Conservation (phyloP, 2,888 invertebrate genomes). For the Aphodius sticticus region DNA sequence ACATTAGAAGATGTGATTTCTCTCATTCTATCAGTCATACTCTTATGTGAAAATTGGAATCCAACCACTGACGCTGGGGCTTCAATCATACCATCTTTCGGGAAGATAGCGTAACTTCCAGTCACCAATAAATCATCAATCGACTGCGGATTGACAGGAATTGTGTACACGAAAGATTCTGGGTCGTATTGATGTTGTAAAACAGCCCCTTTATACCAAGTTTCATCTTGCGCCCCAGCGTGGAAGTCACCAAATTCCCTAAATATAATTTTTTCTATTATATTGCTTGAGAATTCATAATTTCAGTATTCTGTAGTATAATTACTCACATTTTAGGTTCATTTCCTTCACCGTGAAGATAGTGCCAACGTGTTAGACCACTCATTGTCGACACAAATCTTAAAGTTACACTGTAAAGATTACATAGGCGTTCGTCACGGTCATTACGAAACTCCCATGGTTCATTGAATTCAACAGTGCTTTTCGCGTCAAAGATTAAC, state of each 20-base stretch:
- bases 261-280: conserved; percentile 41
- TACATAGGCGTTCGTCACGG: conserved; percentile 65
- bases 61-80: conserved; percentile 92
- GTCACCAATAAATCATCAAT: conserved; percentile 73
- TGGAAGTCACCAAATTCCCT: conserved; percentile 81
- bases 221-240: conserved; percentile 82
- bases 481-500: conserved; percentile 87
- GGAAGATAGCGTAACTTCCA: conserved; percentile 85
- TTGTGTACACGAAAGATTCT: conserved; percentile 80
- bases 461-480: conserved; percentile 64
- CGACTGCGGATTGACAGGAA: conserved; percentile 66
- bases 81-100: conserved; percentile 75
- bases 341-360: conserved; percentile 68
- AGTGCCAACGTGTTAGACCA: conserved; percentile 89
- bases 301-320: background rate
- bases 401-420: conserved; percentile 75
- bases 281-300: too few species aligned
- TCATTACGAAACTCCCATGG: conserved; percentile 56
- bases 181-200: conserved; percentile 81
- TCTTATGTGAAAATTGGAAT: conserved; percentile 79
- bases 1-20: conserved; percentile 64
- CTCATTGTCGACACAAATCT: conserved; percentile 90
- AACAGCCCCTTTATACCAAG: conserved; percentile 91
- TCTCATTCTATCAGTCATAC: conserved; percentile 74
- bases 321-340: conserved; percentile 54